Percentiles rank a stretch among this genome's conserved stretches.
phyloP scores from a whole-genome alignment of 2,113 vertebrate genomes.

The Charadrius vociferus region DNA sequence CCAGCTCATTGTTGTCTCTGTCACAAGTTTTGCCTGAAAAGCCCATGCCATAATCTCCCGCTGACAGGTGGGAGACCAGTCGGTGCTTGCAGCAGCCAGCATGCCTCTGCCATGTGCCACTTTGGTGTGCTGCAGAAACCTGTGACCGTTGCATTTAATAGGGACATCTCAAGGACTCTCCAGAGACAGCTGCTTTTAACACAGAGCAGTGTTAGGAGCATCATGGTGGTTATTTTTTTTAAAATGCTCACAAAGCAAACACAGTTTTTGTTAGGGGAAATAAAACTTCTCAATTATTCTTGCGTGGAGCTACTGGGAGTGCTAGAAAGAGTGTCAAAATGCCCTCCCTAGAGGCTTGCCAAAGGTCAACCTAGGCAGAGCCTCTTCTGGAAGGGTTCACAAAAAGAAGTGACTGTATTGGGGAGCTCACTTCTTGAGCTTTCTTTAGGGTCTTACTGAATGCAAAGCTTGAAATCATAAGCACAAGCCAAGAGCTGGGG shows the following conservation, averaged over 20 bases:
- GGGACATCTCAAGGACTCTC: neutral
- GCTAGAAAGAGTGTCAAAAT: neutral
- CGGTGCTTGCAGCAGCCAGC: neutral
- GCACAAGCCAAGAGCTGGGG: neutral
- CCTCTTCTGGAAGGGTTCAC: neutral
- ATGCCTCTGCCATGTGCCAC: neutral
- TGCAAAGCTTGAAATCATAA: slow-evolving; percentile 30
- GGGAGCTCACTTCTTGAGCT: slow-evolving; percentile 14
- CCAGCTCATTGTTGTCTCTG: neutral
- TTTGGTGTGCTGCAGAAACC: neutral
- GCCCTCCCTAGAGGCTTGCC: neutral
- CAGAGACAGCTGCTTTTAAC: neutral
- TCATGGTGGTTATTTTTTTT: rapidly evolving
- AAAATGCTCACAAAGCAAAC: neutral
- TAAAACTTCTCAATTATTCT: neutral
- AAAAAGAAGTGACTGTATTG: neutral
- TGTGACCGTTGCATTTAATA: neutral
- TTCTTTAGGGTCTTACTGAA: slow-evolving; percentile 24
- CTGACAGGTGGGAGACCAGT: neutral
- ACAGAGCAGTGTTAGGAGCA: neutral
- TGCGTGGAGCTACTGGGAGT: rapidly evolving
- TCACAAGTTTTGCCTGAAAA: neutral
- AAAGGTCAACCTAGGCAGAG: neutral
- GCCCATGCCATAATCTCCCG: neutral
- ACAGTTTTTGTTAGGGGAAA: neutral